Evolutionary conservation across 2,888 invertebrate species (phyloP).

Genomic region (Epinotia brunnichana): DNA sequence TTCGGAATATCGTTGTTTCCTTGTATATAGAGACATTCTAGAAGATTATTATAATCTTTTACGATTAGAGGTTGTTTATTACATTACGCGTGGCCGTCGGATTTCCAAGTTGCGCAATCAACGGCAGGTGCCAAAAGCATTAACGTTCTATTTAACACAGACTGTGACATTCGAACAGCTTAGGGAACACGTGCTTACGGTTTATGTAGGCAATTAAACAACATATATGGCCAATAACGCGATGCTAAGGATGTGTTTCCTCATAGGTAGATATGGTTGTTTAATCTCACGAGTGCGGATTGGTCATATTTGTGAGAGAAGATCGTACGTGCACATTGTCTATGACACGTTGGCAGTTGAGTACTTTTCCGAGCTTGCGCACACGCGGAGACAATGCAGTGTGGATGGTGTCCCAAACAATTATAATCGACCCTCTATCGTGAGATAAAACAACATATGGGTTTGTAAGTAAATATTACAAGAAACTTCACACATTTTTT

Average conservation of each 20-base stretch:
- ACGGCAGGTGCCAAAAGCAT: constrained; percentile 24
- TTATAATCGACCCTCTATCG: too few species aligned
- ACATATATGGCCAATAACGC: constrained; percentile 24
- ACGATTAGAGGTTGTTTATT: constrained; percentile 34
- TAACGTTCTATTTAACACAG: constrained; percentile 22
- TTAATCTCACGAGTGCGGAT: background rate
- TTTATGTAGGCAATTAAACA: constrained; percentile 23
- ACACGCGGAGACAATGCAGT: background rate
- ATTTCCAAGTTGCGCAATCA: constrained; percentile 25
- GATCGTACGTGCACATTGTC: too few species aligned
- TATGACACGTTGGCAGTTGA: background rate
- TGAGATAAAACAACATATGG: background rate
- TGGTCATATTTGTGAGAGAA: background rate
- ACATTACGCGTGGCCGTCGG: constrained; percentile 11
- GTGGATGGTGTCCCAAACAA: too few species aligned
- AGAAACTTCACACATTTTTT: constrained; percentile 8
- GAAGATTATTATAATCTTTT: constrained; percentile 22
- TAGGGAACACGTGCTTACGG: constrained; percentile 19
- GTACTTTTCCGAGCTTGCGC: background rate
- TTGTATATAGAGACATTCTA: constrained; percentile 4
- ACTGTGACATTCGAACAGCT: constrained; percentile 25
- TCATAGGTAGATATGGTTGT: background rate
- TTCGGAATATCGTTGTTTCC: background rate
- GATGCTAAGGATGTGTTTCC: background rate
- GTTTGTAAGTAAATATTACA: background rate